These are phyloP conservation scores for Zoanthus gigantus DNA, from an alignment of 92 coral and sea anemone genomes.

Conservation along the genomic window DNA sequence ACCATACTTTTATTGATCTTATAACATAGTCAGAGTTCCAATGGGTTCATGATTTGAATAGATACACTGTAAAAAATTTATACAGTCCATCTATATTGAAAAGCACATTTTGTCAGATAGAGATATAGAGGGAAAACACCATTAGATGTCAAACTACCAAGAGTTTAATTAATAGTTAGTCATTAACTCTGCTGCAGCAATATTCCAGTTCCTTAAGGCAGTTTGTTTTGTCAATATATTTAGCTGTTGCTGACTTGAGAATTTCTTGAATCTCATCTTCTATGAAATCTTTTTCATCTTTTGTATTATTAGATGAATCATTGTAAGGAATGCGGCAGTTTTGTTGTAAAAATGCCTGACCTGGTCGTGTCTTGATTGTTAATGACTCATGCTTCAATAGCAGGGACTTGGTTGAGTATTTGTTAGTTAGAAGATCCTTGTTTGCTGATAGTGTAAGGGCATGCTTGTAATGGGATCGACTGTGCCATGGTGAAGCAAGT, in stretches of 20 bases:
- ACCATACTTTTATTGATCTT: no score
- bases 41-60: no score
- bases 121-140: no score
- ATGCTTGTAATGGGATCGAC: constrained; percentile 62
- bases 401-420: constrained; percentile 68
- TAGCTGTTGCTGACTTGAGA: constrained; percentile 75
- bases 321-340: constrained; percentile 48
- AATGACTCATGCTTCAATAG: constrained; percentile 72
- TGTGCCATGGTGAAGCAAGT: constrained; percentile 39
- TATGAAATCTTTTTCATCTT: constrained; percentile 76
- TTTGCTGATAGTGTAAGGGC: constrained; percentile 67
- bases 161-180: neutral
- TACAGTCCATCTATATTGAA: no score
- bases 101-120: no score
- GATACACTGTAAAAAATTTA: no score
- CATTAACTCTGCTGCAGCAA: constrained; percentile 42
- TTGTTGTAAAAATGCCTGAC: constrained; percentile 44
- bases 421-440: constrained; percentile 67
- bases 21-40: no score
- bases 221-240: constrained; percentile 79
- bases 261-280: constrained; percentile 88
- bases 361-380: constrained; percentile 62
- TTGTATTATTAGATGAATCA: constrained; percentile 58
- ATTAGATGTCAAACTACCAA: no score
- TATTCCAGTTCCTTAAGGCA: constrained; percentile 73